Evolutionary conservation across 2,797 vertebrate species (phyloP), one percentile per base, ranked within the genome.

Genomic region (Danio choprae): DNA sequence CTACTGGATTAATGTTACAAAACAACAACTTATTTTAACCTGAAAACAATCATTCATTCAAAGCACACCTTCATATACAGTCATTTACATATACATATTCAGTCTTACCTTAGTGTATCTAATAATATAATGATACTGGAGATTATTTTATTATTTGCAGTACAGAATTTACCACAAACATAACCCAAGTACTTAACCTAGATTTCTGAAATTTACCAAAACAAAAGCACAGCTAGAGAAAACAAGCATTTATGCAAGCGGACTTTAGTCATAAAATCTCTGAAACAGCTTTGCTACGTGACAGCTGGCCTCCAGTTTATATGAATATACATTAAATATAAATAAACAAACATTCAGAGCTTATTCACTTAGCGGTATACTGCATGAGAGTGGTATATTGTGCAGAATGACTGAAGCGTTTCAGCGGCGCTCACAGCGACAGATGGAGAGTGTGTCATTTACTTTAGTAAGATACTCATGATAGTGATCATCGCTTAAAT

Each of bases 371-470:
- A n/a, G 20, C 36, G 2, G 4, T 44, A 36, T 51, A 29, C 41
- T 44, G 41, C 73, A 29, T 36, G 2, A 60, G 55, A 36, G 41
- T 48, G 9, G 15, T 74, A 18, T 12, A 62, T 50, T 50, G 43
- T 60, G 71, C 41, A 38, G 56, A 74, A 29, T 44, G 70, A 29
- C 4, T 44, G 12, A 44, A 46, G 15, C 6, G 4, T 53, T 41
- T 71, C 15, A 68, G 18, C 5, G 0, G 12, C 4, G 29, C 16
- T 44, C 53, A 74, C 40, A 62, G 22, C 43, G 60, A 50, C 72
- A 74, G 58, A 74, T 62, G 58, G 72, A 60, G 72, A 50, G 15
- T 62, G 44, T 62, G 22, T 55, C 22, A 44, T 22, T 58, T 7
- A 59, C 70, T 56, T 43, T 8, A 13, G 7, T 12, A 41, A 55